Evolutionary conservation across 2,113 vertebrate species (phyloP).

Genomic region (Prochilodus magdalenae): DNA sequence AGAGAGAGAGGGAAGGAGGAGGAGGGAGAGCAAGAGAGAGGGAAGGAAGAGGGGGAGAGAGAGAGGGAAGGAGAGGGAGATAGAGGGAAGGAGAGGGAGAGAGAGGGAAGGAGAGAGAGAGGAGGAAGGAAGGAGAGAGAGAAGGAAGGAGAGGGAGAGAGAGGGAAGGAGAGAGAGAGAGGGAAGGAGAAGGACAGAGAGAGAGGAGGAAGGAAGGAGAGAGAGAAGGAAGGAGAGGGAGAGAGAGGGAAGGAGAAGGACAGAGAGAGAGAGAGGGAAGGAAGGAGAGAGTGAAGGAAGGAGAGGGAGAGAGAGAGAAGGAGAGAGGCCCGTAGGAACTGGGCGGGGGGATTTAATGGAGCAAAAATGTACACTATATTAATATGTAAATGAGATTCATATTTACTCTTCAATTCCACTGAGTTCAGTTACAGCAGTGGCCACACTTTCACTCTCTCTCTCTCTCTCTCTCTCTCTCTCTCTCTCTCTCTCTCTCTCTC

Average conservation of each 20-base stretch:
- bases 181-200: constrained; percentile 18
- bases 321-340: constrained; percentile 41
- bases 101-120: background rate
- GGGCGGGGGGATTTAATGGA: constrained; percentile 29
- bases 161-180: background rate
- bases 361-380: constrained; percentile 52
- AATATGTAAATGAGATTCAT: constrained; percentile 52
- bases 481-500: too few relatives aligned
- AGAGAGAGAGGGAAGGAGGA: background rate
- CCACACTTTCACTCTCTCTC: constrained; percentile 17
- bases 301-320: background rate
- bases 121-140: constrained; percentile 15
- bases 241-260: background rate
- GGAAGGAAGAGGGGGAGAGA: constrained; percentile 18
- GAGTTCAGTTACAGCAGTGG: constrained; percentile 36
- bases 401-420: constrained; percentile 52
- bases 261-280: constrained; percentile 23
- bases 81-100: too few relatives aligned
- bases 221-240: background rate
- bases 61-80: too few relatives aligned
- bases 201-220: constrained; percentile 17
- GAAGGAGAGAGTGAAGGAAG: constrained; percentile 5
- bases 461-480: constrained; percentile 1
- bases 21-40: too few relatives aligned
- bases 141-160: constrained; percentile 18